Percentiles rank a stretch among this genome's conserved stretches.
Evolutionary conservation across 2,888 invertebrate genomes (phyloP).

Genomic region (Parapristionchus giblindavisi): DNA sequence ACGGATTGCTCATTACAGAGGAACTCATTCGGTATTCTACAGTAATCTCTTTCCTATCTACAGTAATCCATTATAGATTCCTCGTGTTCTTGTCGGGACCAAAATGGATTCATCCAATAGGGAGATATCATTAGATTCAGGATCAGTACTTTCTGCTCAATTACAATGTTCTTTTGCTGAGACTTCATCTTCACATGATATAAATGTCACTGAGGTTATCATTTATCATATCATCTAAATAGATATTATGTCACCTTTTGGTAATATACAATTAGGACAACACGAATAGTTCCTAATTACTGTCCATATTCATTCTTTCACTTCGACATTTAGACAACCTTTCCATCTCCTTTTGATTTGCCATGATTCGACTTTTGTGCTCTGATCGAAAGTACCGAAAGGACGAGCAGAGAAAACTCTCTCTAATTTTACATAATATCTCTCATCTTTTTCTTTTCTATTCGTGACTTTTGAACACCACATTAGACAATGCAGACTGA

Average conservation of each 20-base stretch:
- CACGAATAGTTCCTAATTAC: not conserved
- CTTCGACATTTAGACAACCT: too few relatives aligned
- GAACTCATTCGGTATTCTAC: conserved; percentile 22
- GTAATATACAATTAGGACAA: not conserved
- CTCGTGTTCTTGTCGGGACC: conserved; percentile 41
- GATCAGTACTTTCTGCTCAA: conserved; percentile 39
- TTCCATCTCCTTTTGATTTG: too few relatives aligned
- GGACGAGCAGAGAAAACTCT: too few relatives aligned
- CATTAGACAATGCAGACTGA: too few relatives aligned
- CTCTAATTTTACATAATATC: too few relatives aligned
- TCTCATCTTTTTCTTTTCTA: too few relatives aligned
- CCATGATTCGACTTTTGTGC: too few relatives aligned
- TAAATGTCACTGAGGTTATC: conserved; percentile 37
- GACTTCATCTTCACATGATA: conserved; percentile 34
- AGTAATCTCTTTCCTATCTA: not conserved
- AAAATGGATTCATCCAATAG: conserved; percentile 34
- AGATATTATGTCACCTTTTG: not conserved
- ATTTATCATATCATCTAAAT: too few relatives aligned
- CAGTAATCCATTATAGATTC: conserved; percentile 33
- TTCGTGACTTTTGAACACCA: too few relatives aligned
- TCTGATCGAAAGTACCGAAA: too few relatives aligned
- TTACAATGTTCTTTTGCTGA: conserved; percentile 43
- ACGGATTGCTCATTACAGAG: conserved; percentile 17
- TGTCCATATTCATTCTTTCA: not conserved
- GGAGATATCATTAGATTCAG: conserved; percentile 32